Conservation (phyloP, 2,113 vertebrate genomes). For the Thunnus maccoyii region DNA sequence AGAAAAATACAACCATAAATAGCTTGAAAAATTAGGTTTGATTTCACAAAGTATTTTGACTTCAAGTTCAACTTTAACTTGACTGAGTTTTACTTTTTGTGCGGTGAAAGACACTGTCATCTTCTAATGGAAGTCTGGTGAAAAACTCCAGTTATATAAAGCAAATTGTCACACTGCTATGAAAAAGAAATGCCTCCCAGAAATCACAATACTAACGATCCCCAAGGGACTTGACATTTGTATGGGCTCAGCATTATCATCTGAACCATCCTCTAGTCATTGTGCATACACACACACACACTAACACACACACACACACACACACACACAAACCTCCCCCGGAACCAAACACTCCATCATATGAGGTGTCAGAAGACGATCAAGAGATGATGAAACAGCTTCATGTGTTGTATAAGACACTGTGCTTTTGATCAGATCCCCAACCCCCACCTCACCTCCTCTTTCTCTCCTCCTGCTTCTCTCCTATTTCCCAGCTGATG, state of each 20-base stretch:
- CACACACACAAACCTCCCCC: conserved; percentile 7
- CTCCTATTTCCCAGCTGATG: conserved; percentile 50
- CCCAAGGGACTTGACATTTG: conserved; percentile 46
- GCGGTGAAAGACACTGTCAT: background rate
- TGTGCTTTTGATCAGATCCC: conserved; percentile 54
- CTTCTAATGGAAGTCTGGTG: background rate
- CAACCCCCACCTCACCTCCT: background rate
- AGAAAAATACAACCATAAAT: background rate
- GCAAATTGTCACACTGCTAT: conserved; percentile 7
- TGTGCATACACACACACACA: conserved; percentile 12
- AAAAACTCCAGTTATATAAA: background rate
- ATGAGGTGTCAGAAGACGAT: conserved; percentile 58
- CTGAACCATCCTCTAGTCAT: conserved; percentile 28
- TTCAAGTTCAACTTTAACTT: no score
- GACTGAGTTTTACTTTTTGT: background rate
- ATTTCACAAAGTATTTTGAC: background rate
- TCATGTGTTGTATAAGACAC: conserved; percentile 44
- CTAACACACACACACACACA: conserved; percentile 13
- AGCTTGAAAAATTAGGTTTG: background rate
- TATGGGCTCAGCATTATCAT: conserved; percentile 51
- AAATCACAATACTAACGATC: conserved; percentile 41
- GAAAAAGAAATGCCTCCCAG: conserved; percentile 24
- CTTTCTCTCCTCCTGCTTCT: conserved; percentile 35
- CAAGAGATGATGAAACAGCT: conserved; percentile 70
- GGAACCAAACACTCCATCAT: conserved; percentile 48